Evolutionary conservation across 2,797 vertebrate genomes (phyloP), one percentile per base, ranked within the genome.

Genomic region (Eremophila alpestris): DNA sequence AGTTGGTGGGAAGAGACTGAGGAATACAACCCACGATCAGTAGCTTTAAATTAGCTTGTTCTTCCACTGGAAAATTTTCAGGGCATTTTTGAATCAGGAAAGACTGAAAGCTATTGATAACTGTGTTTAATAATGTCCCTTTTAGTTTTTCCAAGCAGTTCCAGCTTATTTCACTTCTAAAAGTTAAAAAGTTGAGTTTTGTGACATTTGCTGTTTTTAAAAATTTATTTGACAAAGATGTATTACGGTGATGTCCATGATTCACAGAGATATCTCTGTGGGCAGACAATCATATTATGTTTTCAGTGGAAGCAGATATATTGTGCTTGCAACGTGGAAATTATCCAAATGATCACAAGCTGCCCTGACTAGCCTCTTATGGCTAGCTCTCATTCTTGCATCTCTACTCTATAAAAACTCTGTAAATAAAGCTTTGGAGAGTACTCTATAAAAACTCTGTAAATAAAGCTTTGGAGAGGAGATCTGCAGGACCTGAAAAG

Each of bases 1-100:
- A 58, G 10, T 84, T 82, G 13, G 91, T 95, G 84, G 91, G 79
- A 91, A 83, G 90, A 81, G 49, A 52, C 58, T 94, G 55, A 64
- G 74, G 62, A 93, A 68, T 92, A 58, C 40, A 84, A 62, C 81
- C 77, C 85, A 59, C 29, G 0, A 76, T 79, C 81, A 84, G 56
- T 70, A 93, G 48, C 36, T 89, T 89, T 87, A 79, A 80, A 87
- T 93, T 82, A 70, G 38, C 63, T 87, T 49, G 13, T 76, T 79
- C 40, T 69, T 89, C 36, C 46, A 41, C 59, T 96, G 70, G n/a
- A 93, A 93, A 55, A 59, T 59, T 84, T 56, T 94, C 67, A 80
- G 34, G 40, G 36, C 13, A 0, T 79, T 93, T 89, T 89, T 11
- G 24, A 43, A 73, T 87, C 26, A 76, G 48, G 36, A 79, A 76